Evolutionary conservation across 2,888 invertebrate genomes (phyloP).

Genomic region (Mamestra brassicae): DNA sequence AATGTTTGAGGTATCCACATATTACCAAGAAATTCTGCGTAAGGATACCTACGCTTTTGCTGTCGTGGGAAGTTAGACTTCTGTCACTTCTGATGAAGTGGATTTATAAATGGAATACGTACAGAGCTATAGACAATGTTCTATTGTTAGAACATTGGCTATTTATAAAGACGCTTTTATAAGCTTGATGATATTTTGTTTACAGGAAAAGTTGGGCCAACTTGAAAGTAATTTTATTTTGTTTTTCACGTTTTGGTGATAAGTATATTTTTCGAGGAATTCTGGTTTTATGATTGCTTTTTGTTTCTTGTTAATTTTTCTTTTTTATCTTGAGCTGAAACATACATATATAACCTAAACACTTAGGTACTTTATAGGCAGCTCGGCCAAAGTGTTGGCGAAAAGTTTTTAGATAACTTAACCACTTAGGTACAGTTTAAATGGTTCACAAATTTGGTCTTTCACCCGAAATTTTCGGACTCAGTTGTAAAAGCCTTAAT

Average conservation of each 20-base stretch:
- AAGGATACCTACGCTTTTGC: no score
- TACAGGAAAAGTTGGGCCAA: constrained; percentile 26
- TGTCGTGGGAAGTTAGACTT: constrained; percentile 9
- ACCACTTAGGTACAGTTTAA: not conserved
- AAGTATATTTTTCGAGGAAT: not conserved
- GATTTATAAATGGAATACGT: constrained; percentile 36
- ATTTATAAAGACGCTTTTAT: constrained; percentile 51
- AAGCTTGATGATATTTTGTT: constrained; percentile 37
- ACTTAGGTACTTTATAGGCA: no score
- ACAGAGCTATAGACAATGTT: constrained; percentile 53
- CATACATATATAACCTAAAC: not conserved
- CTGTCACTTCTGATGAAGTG: constrained; percentile 12
- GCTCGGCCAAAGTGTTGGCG: no score
- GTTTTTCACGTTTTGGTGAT: constrained; percentile 1
- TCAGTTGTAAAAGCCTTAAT: not conserved
- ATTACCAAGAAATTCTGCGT: no score
- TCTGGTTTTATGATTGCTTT: not conserved
- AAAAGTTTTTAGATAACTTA: not conserved
- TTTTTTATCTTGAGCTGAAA: not conserved
- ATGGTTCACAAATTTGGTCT: not conserved
- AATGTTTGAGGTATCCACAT: no score
- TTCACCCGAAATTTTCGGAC: not conserved
- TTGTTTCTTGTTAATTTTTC: not conserved
- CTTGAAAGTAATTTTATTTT: constrained; percentile 15
- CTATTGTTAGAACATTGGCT: constrained; percentile 62